phyloP scores from a whole-genome alignment of 2,888 invertebrate genomes.

The Scrobipalpa costella region DNA sequence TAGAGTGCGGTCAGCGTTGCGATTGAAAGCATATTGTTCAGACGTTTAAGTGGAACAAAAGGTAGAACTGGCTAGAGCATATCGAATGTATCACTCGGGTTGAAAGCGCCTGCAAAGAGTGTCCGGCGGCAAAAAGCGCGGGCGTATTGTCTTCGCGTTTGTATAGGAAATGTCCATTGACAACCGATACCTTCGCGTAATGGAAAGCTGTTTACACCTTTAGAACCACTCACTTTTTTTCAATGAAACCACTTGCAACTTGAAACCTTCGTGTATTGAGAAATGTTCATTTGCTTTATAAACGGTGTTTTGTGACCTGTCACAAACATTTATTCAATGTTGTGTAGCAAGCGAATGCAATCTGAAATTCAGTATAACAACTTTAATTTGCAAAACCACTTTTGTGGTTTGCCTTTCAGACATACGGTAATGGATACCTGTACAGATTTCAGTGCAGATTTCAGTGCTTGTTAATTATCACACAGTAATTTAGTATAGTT shows the following conservation, averaged over 20 bases:
- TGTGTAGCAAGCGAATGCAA: constrained; percentile 6
- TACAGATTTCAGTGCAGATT: neutral
- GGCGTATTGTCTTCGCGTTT: constrained; percentile 67
- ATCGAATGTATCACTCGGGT: constrained; percentile 60
- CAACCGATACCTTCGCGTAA: constrained; percentile 54
- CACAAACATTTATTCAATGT: constrained; percentile 8
- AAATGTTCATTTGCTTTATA: constrained; percentile 3
- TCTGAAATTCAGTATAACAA: constrained; percentile 10
- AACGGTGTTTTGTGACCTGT: constrained; percentile 4
- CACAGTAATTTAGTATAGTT: no score
- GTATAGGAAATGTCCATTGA: constrained; percentile 61
- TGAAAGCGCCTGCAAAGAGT: constrained; percentile 59
- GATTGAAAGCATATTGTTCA: constrained; percentile 33
- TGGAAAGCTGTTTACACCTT: constrained; percentile 64
- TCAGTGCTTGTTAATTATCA: constrained; percentile 2
- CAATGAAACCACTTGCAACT: neutral
- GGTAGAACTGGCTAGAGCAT: constrained; percentile 47
- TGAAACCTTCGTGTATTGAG: neutral
- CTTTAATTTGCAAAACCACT: constrained; percentile 8
- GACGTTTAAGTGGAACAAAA: constrained; percentile 42
- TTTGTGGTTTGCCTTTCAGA: constrained; percentile 8
- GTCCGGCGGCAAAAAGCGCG: constrained; percentile 67
- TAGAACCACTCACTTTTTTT: neutral
- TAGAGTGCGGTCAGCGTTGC: constrained; percentile 33
- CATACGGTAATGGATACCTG: neutral